These are phyloP conservation scores for Odontophorus gujanensis DNA, from an alignment of 2,113 vertebrate species.

Conservation along the genomic window DNA sequence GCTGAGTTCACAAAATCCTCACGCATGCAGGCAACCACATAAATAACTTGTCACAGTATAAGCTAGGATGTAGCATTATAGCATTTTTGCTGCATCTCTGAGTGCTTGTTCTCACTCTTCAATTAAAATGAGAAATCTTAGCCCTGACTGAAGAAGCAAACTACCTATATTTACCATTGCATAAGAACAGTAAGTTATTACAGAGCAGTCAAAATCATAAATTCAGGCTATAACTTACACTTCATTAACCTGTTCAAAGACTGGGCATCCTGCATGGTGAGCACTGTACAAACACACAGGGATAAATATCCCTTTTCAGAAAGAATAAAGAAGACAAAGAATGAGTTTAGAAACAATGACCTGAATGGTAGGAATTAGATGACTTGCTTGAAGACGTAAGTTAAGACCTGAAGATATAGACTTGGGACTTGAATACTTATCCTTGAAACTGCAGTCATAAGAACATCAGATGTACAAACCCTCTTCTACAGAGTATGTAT, in stretches of 20 bases:
- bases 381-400: background rate
- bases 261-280: background rate
- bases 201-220: conserved; percentile 1
- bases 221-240: conserved; percentile 30
- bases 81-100: background rate
- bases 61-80: background rate
- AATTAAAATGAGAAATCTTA: background rate
- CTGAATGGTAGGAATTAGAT: background rate
- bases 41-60: background rate
- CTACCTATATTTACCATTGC: background rate
- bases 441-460: background rate
- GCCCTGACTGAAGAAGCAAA: conserved; percentile 1
- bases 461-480: background rate
- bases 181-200: background rate
- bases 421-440: background rate
- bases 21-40: background rate
- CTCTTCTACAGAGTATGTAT: background rate
- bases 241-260: conserved; percentile 48
- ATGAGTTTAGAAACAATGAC: background rate
- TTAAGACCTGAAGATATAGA: accelerated
- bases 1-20: background rate
- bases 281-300: background rate
- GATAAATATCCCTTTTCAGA: conserved; percentile 11
- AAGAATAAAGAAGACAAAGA: conserved; percentile 21
- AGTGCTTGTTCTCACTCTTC: background rate